Evolutionary conservation across 2,797 vertebrate genomes (phyloP), one percentile per base, ranked within the genome.

Genomic region (Aldrovandia affinis): DNA sequence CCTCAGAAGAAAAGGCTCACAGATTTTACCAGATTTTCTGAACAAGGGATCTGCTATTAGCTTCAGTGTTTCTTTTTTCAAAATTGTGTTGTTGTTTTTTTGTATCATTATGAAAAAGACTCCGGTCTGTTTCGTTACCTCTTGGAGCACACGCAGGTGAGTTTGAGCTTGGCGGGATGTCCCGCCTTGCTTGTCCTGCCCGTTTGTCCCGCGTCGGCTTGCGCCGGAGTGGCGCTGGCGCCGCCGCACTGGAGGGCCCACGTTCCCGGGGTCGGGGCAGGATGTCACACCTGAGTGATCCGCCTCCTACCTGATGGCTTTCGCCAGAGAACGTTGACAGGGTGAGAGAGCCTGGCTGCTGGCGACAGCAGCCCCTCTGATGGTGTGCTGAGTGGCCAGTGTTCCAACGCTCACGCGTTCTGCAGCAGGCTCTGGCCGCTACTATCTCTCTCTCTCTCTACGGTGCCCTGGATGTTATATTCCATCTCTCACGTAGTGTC

Each of bases 51-150:
- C 54, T 42, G 39, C 84, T 88, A 83, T 88, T 75, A 81, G 81
- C 83, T 12, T 78, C 83, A 57, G 47, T 75, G 81, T 79, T 54
- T 52, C 22, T 78, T 52, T n/a, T 36, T 18, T 84, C 20, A 52
- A n/a, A n/a, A n/a, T n/a, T 85, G 63, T 30, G n/a, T 44, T 20
- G 80, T 84, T 78, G 18, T 82, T 54, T 78, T 57, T 82, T 84
- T 14, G 54, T 84, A 75, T 75, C 68, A n/a, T 84, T 47, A 65
- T 5, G 7, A n/a, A 52, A 20, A 9, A 55, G 30, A 20, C 63
- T 36, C 18, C 18, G 70, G 42, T 55, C 1, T 42, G 68, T 59
- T 77, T 81, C 83, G 91, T 86, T 88, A 81, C 92, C 77, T 84
- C 89, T 88, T 78, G 20, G 39, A 15, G 78, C 54, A 25, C 59